Evolutionary conservation across 2,113 vertebrate genomes (phyloP).

Genomic region (Abramis brama): DNA sequence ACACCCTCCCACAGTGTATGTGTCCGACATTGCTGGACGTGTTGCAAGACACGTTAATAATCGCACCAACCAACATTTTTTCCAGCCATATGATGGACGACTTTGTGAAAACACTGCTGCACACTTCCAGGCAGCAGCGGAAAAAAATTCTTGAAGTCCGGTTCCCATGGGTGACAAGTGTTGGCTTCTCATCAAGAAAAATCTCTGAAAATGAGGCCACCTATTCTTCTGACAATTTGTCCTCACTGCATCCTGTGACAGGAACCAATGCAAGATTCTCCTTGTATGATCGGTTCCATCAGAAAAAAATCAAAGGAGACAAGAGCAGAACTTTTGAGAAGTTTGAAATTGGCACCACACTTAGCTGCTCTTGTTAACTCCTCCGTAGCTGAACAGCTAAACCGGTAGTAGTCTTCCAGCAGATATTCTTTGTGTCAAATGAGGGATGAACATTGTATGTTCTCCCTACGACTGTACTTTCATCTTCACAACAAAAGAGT

Average conservation of each 20-base stretch:
- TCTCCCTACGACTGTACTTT: neutral
- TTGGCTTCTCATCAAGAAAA: neutral
- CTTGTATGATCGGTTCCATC: neutral
- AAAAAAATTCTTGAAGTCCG: neutral
- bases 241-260: neutral
- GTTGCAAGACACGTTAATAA: constrained; percentile 12
- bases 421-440: constrained; percentile 28
- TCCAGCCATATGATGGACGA: constrained; percentile 9
- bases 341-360: constrained; percentile 8
- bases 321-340: neutral
- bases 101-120: neutral
- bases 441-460: constrained; percentile 17
- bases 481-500: constrained; percentile 11
- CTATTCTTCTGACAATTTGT: neutral
- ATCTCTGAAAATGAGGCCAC: neutral
- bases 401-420: neutral
- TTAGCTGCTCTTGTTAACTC: constrained; percentile 3
- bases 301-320: neutral
- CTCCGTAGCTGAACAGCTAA: neutral
- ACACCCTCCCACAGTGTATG: neutral
- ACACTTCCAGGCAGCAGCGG: neutral
- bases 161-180: neutral
- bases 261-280: neutral
- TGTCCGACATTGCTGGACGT: constrained; percentile 4
- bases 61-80: neutral